Evolutionary conservation across 2,113 vertebrate species (phyloP).

Genomic region (Petromus typicus): DNA sequence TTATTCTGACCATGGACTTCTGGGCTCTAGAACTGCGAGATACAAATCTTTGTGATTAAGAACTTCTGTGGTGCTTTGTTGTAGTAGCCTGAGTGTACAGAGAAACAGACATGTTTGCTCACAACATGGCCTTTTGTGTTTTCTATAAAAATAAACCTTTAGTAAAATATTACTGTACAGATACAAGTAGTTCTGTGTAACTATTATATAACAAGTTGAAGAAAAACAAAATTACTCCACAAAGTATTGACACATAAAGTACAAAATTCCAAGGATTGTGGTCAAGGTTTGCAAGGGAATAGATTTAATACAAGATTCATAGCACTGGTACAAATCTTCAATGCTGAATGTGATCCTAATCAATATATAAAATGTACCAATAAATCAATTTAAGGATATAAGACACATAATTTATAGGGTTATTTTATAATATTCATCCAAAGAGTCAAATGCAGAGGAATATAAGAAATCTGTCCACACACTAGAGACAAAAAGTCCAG

Average conservation of each 20-base stretch:
- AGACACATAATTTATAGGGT: too few relatives aligned
- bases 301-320: too few relatives aligned
- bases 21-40: neutral
- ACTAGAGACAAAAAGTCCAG: too few relatives aligned
- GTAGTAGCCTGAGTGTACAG: neutral
- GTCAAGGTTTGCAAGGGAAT: too few relatives aligned
- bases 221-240: neutral
- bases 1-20: neutral
- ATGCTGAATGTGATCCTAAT: too few relatives aligned
- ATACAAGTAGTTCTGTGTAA: neutral
- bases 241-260: constrained; percentile 11
- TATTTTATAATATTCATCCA: too few relatives aligned
- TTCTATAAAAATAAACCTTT: neutral
- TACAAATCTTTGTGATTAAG: neutral
- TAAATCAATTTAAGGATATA: too few relatives aligned
- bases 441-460: too few relatives aligned
- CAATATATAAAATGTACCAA: too few relatives aligned
- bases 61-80: neutral
- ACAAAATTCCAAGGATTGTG: neutral
- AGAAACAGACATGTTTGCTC: neutral
- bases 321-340: too few relatives aligned
- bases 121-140: neutral
- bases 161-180: neutral
- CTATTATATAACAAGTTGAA: neutral
- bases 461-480: too few relatives aligned